Evolutionary conservation across 2,888 invertebrate genomes (phyloP).

Genomic region (Mellilla xanthometata): DNA sequence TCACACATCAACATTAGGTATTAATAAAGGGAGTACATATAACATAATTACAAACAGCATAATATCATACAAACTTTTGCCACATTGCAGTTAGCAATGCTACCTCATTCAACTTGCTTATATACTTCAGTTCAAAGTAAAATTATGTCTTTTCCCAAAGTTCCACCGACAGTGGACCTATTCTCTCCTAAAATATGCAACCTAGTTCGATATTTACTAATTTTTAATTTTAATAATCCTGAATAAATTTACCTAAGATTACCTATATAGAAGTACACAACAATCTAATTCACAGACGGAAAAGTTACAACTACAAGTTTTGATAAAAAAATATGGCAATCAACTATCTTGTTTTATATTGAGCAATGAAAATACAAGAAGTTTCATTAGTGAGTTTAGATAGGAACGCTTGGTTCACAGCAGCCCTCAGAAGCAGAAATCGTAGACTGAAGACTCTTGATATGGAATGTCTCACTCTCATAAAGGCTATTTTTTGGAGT

Average conservation of each 20-base stretch:
- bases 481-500: constrained; percentile 64
- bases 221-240: constrained; percentile 4
- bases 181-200: constrained; percentile 6
- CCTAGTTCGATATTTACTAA: constrained; percentile 3
- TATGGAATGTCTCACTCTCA: constrained; percentile 81
- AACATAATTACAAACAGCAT: constrained; percentile 58
- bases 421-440: constrained; percentile 1
- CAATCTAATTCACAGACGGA: constrained; percentile 15
- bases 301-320: constrained; percentile 10
- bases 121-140: constrained; percentile 26
- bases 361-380: constrained; percentile 8
- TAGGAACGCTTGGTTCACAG: constrained; percentile 1
- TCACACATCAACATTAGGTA: constrained; percentile 80
- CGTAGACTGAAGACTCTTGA: constrained; percentile 50
- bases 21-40: constrained; percentile 63
- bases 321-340: constrained; percentile 14
- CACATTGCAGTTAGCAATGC: constrained; percentile 53
- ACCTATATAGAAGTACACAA: constrained; percentile 14
- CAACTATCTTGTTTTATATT: constrained; percentile 8
- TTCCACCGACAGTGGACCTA: constrained; percentile 9
- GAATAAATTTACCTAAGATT: constrained; percentile 22
- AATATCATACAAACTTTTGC: constrained; percentile 61
- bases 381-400: neutral
- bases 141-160: constrained; percentile 20
- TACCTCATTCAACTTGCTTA: constrained; percentile 32